These are phyloP conservation scores for Festucalex cinctus DNA, from an alignment of 2,113 vertebrate genomes.

Conservation along the genomic window DNA sequence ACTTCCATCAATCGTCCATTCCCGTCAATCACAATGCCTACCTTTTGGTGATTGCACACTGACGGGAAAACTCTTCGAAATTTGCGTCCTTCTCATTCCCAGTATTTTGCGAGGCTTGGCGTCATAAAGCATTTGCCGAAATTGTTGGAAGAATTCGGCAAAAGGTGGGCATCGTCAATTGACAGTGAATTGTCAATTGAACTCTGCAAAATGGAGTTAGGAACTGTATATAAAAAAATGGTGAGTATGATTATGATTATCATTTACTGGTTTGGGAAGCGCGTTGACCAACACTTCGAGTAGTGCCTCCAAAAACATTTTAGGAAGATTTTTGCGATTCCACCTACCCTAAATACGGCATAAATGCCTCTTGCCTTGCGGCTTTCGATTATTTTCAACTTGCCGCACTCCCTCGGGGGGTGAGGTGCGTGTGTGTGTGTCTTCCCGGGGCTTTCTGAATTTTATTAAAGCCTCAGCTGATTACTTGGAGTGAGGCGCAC, in stretches of 20 bases:
- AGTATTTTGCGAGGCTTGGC: too few species aligned
- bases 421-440: conserved; percentile 10
- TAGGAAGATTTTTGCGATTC: conserved; percentile 65
- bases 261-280: not conserved
- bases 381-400: conserved; percentile 79
- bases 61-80: too few species aligned
- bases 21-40: too few species aligned
- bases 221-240: not conserved
- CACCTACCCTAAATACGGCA: conserved; percentile 62
- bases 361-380: conserved; percentile 70
- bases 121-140: too few species aligned
- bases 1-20: too few species aligned
- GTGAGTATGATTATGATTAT: too few species aligned
- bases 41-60: too few species aligned
- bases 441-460: conserved; percentile 73
- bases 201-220: not conserved
- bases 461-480: conserved; percentile 81
- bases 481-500: conserved; percentile 74
- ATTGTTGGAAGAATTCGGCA: too few species aligned
- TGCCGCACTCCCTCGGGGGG: conserved; percentile 66
- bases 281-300: conserved; percentile 48
- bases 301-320: conserved; percentile 46
- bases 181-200: too few species aligned
- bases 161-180: too few species aligned
- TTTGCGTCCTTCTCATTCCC: too few species aligned